phyloP scores from a whole-genome alignment of 2,113 vertebrate genomes.

The Anoura caudifer region DNA sequence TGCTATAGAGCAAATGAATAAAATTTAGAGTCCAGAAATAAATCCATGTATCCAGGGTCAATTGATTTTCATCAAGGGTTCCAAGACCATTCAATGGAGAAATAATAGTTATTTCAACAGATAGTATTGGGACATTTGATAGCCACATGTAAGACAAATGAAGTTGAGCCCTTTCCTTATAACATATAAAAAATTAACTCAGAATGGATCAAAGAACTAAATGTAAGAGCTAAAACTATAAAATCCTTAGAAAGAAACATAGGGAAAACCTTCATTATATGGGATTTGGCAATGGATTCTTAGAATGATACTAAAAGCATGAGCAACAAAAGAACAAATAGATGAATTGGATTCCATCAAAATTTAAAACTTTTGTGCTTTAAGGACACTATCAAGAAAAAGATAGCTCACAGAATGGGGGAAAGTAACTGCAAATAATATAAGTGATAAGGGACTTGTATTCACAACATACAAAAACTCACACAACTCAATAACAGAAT shows the following conservation, averaged over 20 bases:
- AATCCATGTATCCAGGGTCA: background rate
- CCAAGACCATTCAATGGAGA: no score
- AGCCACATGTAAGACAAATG: no score
- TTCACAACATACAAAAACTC: background rate
- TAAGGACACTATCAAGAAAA: background rate
- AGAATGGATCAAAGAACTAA: background rate
- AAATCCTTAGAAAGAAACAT: background rate
- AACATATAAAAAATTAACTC: background rate
- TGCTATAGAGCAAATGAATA: background rate
- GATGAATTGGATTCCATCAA: background rate
- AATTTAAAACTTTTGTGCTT: background rate
- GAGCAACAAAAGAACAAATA: background rate
- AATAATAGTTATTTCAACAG: no score
- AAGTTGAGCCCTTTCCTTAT: no score
- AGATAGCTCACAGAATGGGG: background rate
- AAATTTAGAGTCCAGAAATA: background rate
- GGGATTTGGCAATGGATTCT: background rate
- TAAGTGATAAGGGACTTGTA: background rate
- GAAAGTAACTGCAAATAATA: background rate
- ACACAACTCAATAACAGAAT: background rate
- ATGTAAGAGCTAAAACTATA: background rate
- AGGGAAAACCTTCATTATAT: background rate
- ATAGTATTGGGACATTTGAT: no score
- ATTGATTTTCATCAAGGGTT: no score
- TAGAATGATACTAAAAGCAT: background rate